Conservation (phyloP, 2,888 invertebrate species). For the Drosophila atripex region DNA sequence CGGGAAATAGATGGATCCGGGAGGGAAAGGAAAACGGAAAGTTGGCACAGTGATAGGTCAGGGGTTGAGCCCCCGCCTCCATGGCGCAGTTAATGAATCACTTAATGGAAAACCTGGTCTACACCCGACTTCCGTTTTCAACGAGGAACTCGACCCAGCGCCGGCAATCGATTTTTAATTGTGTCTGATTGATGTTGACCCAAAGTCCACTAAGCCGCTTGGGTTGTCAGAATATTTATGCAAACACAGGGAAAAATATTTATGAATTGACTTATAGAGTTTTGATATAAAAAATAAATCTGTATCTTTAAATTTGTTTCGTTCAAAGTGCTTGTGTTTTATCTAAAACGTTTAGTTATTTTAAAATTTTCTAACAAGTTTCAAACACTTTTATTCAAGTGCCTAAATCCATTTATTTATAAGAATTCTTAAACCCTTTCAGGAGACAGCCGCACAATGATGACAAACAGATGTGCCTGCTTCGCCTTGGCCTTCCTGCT, state of each 20-base stretch:
- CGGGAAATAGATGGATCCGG: constrained; percentile 15
- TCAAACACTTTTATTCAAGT: background rate
- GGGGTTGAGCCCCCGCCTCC: constrained; percentile 21
- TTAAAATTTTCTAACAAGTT: background rate
- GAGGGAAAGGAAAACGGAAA: background rate
- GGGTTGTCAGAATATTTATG: constrained; percentile 4
- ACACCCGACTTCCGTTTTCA: constrained; percentile 62
- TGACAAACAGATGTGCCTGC: constrained; percentile 76
- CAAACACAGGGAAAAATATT: background rate
- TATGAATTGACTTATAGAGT: too few relatives aligned
- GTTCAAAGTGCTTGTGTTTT: too few relatives aligned
- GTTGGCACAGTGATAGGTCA: background rate
- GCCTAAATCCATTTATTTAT: background rate
- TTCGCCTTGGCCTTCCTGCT: constrained; percentile 75
- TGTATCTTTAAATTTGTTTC: too few relatives aligned
- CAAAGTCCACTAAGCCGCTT: constrained; percentile 9
- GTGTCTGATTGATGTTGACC: constrained; percentile 33
- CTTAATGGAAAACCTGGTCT: constrained; percentile 70
- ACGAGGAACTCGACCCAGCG: constrained; percentile 8
- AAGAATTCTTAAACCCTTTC: constrained; percentile 22
- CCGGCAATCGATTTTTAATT: constrained; percentile 67
- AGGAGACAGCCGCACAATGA: constrained; percentile 69
- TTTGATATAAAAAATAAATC: too few relatives aligned
- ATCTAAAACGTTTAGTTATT: background rate
- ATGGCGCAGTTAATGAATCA: constrained; percentile 74